A percentile compares a stretch with the other conserved stretches of the same genome.
Conservation (phyloP, 1,140 invertebrate species). For the Polypedilum vanderplanki region DNA sequence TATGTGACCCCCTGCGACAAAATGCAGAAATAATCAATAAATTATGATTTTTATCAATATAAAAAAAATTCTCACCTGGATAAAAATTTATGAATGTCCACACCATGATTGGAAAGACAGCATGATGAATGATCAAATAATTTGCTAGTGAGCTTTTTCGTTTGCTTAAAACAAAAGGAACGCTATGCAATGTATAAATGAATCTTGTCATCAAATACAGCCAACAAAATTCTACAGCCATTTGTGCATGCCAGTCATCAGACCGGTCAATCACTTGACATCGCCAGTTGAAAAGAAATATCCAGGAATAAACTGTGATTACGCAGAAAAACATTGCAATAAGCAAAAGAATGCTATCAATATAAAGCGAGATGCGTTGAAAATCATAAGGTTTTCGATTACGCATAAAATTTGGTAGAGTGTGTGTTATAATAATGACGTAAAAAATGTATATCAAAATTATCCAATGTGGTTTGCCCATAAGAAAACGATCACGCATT, state of each 20-base stretch:
- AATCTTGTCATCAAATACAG: not conserved
- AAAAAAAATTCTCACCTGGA: no score
- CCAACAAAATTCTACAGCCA: slow-evolving; percentile 1
- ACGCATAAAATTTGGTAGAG: not conserved
- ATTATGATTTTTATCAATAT: no score
- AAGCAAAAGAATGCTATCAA: not conserved
- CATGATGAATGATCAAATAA: slow-evolving; percentile 4
- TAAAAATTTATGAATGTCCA: not conserved
- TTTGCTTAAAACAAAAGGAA: not conserved
- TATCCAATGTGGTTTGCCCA: not conserved
- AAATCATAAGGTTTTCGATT: slow-evolving; percentile 5
- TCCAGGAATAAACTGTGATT: not conserved
- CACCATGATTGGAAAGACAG: not conserved
- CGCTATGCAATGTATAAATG: not conserved
- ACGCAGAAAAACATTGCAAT: not conserved
- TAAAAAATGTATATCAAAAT: not conserved
- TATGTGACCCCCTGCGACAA: not conserved
- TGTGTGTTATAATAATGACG: not conserved
- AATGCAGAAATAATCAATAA: no score
- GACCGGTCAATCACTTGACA: not conserved
- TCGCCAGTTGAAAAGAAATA: not conserved
- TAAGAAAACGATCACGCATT: slow-evolving; percentile 1
- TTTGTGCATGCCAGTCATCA: not conserved
- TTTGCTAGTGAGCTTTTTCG: not conserved
- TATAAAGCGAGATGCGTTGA: not conserved